A percentile compares a stretch with the other conserved stretches of the same genome.
Conservation (phyloP, 1,140 invertebrate genomes). For the Paramacrobiotus metropolitanus region DNA sequence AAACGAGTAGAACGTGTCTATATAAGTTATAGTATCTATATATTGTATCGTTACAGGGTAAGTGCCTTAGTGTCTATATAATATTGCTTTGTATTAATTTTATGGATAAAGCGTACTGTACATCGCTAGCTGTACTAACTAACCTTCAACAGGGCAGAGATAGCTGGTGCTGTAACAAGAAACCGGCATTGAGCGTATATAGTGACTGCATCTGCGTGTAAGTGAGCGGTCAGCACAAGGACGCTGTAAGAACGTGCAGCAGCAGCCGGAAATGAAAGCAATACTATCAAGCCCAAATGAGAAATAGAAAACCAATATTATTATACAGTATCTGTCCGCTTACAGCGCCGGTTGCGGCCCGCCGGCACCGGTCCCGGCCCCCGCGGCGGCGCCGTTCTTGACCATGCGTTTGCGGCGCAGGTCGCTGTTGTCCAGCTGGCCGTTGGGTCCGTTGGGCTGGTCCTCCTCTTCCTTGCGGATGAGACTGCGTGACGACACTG, state of each 20-base stretch:
- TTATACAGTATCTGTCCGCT: no score
- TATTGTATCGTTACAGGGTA: neutral
- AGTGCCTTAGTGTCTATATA: neutral
- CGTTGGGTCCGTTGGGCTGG: no score
- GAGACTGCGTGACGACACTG: conserved; percentile 43
- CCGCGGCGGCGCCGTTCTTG: neutral
- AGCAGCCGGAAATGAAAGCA: no score
- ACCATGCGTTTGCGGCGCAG: neutral
- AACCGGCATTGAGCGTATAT: neutral
- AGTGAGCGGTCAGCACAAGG: no score
- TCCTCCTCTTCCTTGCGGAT: conserved; percentile 11
- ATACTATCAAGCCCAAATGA: no score
- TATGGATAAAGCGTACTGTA: neutral
- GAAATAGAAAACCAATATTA: no score
- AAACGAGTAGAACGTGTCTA: neutral
- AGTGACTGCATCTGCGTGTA: neutral
- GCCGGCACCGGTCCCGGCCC: no score
- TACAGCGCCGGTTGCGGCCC: no score
- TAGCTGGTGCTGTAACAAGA: neutral
- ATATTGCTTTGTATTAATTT: neutral
- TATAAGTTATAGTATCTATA: neutral
- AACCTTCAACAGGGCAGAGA: neutral
- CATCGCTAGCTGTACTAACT: neutral
- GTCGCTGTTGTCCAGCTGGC: neutral
- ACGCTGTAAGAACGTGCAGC: no score